Base-by-base conservation (phyloP, 37 sponge, comb jelly and placozoan genomes). In the Chondrosia reniformis region DNA sequence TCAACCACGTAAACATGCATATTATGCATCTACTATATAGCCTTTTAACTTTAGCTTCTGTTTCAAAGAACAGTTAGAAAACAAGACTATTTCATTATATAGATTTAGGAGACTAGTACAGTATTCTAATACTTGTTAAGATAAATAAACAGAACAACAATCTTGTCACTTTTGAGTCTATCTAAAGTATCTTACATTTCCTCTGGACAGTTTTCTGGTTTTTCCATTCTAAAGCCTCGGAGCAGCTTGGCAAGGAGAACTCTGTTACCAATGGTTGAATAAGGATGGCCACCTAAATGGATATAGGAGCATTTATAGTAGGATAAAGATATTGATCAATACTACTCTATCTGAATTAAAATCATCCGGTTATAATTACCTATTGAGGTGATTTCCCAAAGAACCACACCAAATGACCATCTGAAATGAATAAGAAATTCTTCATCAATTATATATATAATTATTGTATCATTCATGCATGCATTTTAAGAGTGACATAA, bases 351-450 rank as follows among this genome's bases (percentile, higher is more conserved):
- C 10, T 49, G 15, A 49, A 15, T 49, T n/a, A n/a, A 45, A 22
- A 57, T 45, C 10, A 39, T 34, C 17, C 72, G 42, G 2, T 1
- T 34, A 40, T 40, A 40, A 67, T 78, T 61, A 84, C 86, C 86
- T 8, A 85, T 46, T 31, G 83, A 85, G 30, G 71, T 63, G 28
- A 85, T 85, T 42, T 85, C 90, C 90, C 86, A 89, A 56, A 89
- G 44, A n/a, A 77, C 59, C 3, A 89, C 79, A 24, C 90, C 90
- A 69, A 77, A 89, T 0, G 86, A 81, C 90, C 90, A 69, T 25
- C 72, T 69, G 72, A 30, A 6, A 21, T 19, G 52, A 49, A 15
- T n/a, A n/a, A n/a, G n/a, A n/a, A n/a, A n/a, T n/a, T n/a, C n/a
- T n/a, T n/a, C n/a, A n/a, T n/a, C n/a, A n/a, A n/a, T n/a, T n/a